Conservation (phyloP, 2,113 vertebrate genomes). For the Clarias gariepinus region DNA sequence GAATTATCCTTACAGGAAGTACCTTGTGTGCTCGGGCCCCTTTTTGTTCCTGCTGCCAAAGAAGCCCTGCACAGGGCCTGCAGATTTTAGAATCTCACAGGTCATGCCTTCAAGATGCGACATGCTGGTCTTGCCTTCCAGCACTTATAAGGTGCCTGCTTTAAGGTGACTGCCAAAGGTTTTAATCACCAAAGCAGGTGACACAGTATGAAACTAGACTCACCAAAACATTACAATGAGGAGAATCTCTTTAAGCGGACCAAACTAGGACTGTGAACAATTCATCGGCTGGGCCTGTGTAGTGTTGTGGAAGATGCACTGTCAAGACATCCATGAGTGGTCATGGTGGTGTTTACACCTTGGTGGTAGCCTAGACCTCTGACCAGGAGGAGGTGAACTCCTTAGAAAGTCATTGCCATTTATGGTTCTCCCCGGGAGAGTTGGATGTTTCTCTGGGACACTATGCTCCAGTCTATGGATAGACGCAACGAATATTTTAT, state of each 20-base stretch:
- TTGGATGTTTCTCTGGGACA: not conserved
- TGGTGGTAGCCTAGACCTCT: not conserved
- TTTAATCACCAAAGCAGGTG: not conserved
- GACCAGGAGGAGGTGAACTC: not conserved
- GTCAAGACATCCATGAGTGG: not conserved
- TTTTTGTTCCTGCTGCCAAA: not conserved
- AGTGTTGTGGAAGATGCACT: not conserved
- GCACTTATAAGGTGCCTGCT: not conserved
- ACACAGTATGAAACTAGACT: not conserved
- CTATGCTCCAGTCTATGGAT: not conserved
- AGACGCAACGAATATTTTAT: not conserved
- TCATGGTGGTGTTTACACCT: not conserved
- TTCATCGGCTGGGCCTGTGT: not conserved
- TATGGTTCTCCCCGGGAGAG: not conserved
- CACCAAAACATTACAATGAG: not conserved
- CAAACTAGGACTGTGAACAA: not conserved
- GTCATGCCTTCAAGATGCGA: not conserved
- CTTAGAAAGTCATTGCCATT: not conserved
- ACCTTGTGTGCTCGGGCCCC: not conserved
- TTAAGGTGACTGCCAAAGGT: not conserved
- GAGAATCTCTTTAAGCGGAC: not conserved
- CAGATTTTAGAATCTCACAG: not conserved
- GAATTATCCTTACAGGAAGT: not conserved
- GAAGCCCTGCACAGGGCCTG: not conserved
- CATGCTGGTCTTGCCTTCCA: not conserved